Evolutionary conservation across 2,113 vertebrate genomes (phyloP).

Genomic region (Cichladusa arquata): DNA sequence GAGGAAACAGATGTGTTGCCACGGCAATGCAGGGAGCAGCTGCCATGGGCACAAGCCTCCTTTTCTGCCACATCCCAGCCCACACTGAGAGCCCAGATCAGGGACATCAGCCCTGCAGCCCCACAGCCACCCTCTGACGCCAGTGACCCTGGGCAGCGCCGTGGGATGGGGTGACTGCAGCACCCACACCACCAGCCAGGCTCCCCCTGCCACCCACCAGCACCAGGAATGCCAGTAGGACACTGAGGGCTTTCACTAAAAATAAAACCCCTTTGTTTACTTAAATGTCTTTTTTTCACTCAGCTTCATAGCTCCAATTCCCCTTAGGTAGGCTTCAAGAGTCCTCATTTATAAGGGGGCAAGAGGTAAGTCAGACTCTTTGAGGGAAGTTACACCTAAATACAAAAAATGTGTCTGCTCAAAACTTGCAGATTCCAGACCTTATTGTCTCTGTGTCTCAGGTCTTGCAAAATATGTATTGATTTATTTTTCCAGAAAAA

Average conservation of each 20-base stretch:
- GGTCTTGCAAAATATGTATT: neutral
- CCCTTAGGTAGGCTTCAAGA: neutral
- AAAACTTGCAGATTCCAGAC: neutral
- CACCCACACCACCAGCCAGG: neutral
- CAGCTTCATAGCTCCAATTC: neutral
- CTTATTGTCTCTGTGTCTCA: neutral
- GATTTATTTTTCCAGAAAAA: too few species aligned
- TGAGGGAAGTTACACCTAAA: neutral
- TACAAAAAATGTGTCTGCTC: neutral
- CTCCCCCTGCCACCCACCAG: neutral
- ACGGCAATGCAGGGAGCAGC: neutral
- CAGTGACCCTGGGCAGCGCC: fast-evolving
- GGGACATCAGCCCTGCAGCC: neutral
- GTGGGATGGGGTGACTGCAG: neutral
- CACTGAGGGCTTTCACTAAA: neutral
- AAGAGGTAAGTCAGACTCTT: neutral
- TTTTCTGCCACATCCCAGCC: neutral
- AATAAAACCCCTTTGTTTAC: neutral
- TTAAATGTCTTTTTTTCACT: neutral
- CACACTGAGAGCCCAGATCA: neutral
- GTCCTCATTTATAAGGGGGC: neutral
- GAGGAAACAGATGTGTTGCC: constrained; percentile 35
- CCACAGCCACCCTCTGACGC: neutral
- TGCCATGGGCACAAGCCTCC: neutral
- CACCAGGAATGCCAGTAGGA: neutral